Percentiles rank a stretch among this genome's conserved stretches.
Evolutionary conservation across 2,113 vertebrate species (phyloP).

Genomic region (Chiloscyllium plagiosum): DNA sequence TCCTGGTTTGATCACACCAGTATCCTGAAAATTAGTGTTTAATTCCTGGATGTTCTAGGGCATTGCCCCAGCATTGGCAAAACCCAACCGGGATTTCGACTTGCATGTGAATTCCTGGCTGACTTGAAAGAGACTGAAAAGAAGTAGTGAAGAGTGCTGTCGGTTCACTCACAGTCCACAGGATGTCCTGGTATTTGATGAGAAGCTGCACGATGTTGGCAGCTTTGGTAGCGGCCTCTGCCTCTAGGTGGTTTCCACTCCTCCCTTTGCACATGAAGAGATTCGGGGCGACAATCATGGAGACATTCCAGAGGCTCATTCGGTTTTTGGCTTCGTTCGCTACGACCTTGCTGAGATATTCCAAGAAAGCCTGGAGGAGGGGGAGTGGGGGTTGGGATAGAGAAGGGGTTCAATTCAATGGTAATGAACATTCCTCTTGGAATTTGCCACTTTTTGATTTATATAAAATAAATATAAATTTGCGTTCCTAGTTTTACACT

Average conservation of each 20-base stretch:
- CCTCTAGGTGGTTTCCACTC: conserved; percentile 68
- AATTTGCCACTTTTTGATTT: not conserved
- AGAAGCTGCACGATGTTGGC: conserved; percentile 76
- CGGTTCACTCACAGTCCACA: conserved; percentile 77
- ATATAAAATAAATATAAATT: not conserved
- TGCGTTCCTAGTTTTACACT: not conserved
- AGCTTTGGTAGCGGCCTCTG: conserved; percentile 72
- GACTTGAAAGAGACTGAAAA: not conserved
- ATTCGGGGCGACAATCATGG: conserved; percentile 91
- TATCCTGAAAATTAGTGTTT: not conserved
- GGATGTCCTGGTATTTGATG: conserved; percentile 80
- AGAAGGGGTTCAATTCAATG: not conserved
- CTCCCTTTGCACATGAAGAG: conserved; percentile 76
- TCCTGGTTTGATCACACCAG: not conserved
- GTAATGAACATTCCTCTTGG: too few relatives aligned
- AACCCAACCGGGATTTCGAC: not conserved
- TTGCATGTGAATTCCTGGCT: not conserved
- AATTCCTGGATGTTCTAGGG: not conserved
- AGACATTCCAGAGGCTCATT: conserved; percentile 94
- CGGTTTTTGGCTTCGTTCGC: conserved; percentile 84
- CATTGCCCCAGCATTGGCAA: not conserved
- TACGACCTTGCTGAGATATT: conserved; percentile 82
- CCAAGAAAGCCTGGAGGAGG: conserved; percentile 70
- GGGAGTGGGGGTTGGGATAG: not conserved
- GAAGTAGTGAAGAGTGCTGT: not conserved